Conservation (phyloP, 2,888 invertebrate genomes). For the Pomacea canaliculata region DNA sequence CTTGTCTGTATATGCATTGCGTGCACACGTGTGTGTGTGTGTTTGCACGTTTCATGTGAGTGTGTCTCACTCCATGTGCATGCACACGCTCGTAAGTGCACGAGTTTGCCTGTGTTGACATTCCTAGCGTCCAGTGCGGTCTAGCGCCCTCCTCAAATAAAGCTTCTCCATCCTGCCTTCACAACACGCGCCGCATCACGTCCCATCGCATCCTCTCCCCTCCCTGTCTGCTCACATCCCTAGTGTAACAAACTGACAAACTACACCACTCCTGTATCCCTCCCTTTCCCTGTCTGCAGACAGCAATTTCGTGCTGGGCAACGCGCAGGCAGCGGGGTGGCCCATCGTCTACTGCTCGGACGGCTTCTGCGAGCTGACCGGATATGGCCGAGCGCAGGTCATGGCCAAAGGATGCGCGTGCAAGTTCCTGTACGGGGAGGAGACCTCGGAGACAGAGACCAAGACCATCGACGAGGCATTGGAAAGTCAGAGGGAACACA, state of each 20-base stretch:
- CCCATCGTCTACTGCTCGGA: constrained; percentile 99
- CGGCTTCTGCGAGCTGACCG: constrained; percentile 99
- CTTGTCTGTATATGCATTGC: neutral
- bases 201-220: too few relatives aligned
- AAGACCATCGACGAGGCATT: constrained; percentile 89
- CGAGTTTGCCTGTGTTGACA: neutral
- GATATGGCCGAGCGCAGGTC: constrained; percentile 97
- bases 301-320: constrained; percentile 98
- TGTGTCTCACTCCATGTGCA: neutral
- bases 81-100: neutral
- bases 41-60: neutral
- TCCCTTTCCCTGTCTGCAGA: constrained; percentile 73
- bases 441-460: constrained; percentile 90
- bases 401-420: constrained; percentile 78
- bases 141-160: too few relatives aligned
- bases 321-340: constrained; percentile 97
- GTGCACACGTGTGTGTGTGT: neutral
- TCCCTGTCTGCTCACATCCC: too few relatives aligned
- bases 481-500: constrained; percentile 90
- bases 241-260: too few relatives aligned
- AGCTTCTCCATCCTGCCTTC: too few relatives aligned
- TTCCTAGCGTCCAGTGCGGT: neutral
- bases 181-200: too few relatives aligned
- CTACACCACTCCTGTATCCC: too few relatives aligned
- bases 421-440: constrained; percentile 96